These are phyloP conservation scores for Ormyrus thymus DNA, from an alignment of 2,888 invertebrate species.

Conservation along the genomic window DNA sequence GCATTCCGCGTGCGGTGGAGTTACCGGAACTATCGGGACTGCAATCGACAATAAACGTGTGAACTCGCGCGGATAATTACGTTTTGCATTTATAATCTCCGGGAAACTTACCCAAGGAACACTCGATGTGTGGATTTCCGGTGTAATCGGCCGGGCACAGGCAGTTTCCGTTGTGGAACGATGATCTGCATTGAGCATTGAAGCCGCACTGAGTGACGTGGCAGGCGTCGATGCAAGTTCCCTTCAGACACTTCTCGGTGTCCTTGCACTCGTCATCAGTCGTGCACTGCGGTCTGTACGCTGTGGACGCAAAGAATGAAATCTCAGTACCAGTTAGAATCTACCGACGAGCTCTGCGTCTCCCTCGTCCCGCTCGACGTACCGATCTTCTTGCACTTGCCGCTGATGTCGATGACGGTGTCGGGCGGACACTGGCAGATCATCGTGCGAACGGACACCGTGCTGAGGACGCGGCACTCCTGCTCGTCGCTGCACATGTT, in stretches of 20 bases:
- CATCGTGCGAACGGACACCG: conserved; percentile 87
- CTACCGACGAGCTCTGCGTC: background rate
- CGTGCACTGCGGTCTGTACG: conserved; percentile 76
- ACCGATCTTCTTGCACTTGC: conserved; percentile 81
- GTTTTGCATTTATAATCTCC: background rate
- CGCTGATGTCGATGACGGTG: conserved; percentile 84
- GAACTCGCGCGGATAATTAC: background rate
- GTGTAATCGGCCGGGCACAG: conserved; percentile 86
- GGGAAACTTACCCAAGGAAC: conserved; percentile 77
- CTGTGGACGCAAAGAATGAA: conserved; percentile 29
- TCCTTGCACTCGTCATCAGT: conserved; percentile 85
- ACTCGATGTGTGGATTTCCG: conserved; percentile 88
- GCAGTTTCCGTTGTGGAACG: conserved; percentile 86
- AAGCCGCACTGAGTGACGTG: conserved; percentile 86
- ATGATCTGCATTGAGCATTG: conserved; percentile 87
- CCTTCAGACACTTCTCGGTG: conserved; percentile 84
- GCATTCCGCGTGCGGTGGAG: conserved; percentile 80
- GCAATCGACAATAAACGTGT: conserved; percentile 27
- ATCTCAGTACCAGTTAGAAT: background rate
- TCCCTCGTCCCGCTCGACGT: conserved; percentile 47
- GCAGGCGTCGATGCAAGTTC: conserved; percentile 88
- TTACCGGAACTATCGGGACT: conserved; percentile 67
- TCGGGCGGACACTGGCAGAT: conserved; percentile 92
- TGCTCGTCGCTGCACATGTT: conserved; percentile 87
- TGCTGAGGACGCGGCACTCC: conserved; percentile 86